These are phyloP conservation scores for Chalcosyrphus nemorum DNA, from an alignment of 2,888 invertebrate genomes.

Conservation along the genomic window DNA sequence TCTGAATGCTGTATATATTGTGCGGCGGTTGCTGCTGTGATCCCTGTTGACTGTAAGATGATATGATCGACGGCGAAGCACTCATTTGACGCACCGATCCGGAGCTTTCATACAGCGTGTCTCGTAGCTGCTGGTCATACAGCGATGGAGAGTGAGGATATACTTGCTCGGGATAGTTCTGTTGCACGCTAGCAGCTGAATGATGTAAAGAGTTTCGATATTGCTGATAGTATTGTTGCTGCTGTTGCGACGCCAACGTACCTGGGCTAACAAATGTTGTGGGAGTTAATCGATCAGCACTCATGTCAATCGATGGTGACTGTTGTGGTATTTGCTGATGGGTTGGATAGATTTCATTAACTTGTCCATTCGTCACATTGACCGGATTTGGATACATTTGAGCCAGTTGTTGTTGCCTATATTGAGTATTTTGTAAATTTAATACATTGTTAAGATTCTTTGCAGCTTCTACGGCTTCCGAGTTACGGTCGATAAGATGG, in stretches of 20 bases:
- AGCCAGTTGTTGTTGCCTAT: neutral
- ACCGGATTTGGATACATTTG: neutral
- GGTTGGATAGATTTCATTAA: neutral
- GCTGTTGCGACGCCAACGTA: conserved; percentile 61
- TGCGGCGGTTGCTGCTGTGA: conserved; percentile 24
- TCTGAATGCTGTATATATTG: conserved; percentile 27
- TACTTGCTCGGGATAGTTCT: neutral
- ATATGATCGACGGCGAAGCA: conserved; percentile 32
- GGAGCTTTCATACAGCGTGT: conserved; percentile 19
- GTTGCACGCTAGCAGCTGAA: conserved; percentile 51
- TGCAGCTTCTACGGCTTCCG: neutral
- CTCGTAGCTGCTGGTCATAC: conserved; percentile 23
- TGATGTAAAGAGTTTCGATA: conserved; percentile 5
- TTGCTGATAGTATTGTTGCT: conserved; percentile 26
- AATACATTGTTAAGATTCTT: neutral
- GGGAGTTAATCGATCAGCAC: conserved; percentile 1
- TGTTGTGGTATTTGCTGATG: too few relatives aligned
- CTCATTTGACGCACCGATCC: conserved; percentile 22
- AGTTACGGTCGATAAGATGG: neutral
- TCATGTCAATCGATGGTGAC: conserved; percentile 10
- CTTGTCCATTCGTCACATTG: neutral
- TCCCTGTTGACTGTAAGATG: conserved; percentile 34
- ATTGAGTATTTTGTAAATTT: too few relatives aligned
- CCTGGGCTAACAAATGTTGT: conserved; percentile 19
- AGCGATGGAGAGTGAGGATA: conserved; percentile 20